Base-by-base conservation (phyloP, 1,140 invertebrate genomes). In the Apis florea region DNA sequence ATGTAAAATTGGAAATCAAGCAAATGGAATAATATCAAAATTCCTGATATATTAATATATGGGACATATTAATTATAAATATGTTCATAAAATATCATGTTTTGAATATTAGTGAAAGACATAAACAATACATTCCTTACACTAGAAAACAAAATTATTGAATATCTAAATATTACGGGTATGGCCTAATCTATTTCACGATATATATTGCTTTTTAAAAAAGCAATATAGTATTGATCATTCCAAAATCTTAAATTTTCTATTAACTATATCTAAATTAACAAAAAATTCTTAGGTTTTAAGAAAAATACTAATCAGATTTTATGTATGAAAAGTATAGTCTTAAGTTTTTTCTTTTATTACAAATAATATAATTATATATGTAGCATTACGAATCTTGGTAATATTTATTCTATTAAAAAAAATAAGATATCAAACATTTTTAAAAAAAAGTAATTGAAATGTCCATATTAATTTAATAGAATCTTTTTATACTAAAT, bases 31-130 rank as follows among this genome's bases (percentile, higher is more conserved):
- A 75, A 66, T 47, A 77, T 56, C 10, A 83, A 84, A 83, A 70
- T 83, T 82, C 26, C 24, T 24, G 63, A 72, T 53, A 51, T 64
- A 69, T 75, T 64, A 91, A 89, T 89, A 92, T 64, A 91, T 91
- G 91, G 75, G 40, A 84, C 89, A 87, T 88, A 85, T 91, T 89
- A 86, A 90, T 85, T 88, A 84, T 91, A 85, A 90, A 88, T 91
- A 90, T 90, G 84, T 89, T 79, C 73, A 87, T 88, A 85, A 89
- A 82, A 82, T 85, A 85, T 86, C 51, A 82, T 69, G 72, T 61
- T 83, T 85, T 3, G 54, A 72, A 86, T 82, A 73, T 77, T 77
- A 73, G 21, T 69, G 59, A 86, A 82, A 84, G 31, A 51, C 31
- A 61, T 56, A 76, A 56, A 53, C 69, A 83, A 64, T 86, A 74